Evolutionary conservation across 1,140 invertebrate species (phyloP).

Genomic region (Drosophila oshimai): DNA sequence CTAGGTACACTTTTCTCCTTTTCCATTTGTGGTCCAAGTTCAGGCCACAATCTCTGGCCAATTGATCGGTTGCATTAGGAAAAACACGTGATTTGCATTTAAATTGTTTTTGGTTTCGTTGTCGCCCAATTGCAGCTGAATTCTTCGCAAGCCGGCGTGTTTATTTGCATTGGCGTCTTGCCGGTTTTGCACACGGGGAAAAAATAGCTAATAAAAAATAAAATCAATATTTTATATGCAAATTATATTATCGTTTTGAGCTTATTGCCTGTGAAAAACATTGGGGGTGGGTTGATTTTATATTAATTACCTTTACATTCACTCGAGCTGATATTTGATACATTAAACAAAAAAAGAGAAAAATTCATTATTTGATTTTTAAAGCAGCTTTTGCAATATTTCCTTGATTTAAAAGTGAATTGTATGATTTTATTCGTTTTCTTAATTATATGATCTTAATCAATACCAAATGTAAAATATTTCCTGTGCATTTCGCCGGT

Average conservation of each 20-base stretch:
- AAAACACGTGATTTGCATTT: constrained; percentile 67
- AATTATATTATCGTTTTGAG: too few species aligned
- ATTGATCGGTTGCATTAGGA: constrained; percentile 51
- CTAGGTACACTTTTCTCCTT: too few species aligned
- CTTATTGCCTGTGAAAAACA: too few species aligned
- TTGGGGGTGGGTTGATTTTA: too few species aligned
- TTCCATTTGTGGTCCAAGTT: constrained; percentile 57
- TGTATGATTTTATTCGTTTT: too few species aligned
- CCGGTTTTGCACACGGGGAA: constrained; percentile 13
- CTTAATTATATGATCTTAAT: too few species aligned
- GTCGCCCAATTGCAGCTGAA: constrained; percentile 30
- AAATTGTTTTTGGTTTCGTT: constrained; percentile 35
- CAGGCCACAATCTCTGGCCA: constrained; percentile 20
- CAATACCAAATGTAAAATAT: neutral
- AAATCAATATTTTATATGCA: neutral
- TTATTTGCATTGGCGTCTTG: constrained; percentile 66
- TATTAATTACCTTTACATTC: too few species aligned
- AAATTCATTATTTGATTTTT: too few species aligned
- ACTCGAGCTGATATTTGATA: too few species aligned
- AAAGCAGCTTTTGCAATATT: too few species aligned
- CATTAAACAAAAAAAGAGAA: too few species aligned
- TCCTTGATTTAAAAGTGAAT: too few species aligned
- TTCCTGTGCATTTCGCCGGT: constrained; percentile 5
- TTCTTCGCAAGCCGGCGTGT: constrained; percentile 20
- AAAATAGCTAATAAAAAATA: neutral